Conservation (phyloP, 2,888 invertebrate genomes). For the Busseola fusca region DNA sequence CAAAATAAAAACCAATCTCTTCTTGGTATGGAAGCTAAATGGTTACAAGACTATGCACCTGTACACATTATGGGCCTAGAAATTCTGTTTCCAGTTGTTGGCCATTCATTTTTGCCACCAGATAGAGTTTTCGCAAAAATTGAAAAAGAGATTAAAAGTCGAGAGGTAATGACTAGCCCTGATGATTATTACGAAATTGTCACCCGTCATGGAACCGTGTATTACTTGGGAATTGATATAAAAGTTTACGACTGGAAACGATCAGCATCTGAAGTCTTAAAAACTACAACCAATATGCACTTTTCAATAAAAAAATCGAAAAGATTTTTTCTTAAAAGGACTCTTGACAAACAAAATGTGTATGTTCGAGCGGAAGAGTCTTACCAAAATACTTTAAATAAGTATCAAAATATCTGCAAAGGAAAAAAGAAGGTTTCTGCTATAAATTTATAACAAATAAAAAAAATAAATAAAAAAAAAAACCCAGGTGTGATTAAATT, state of each 20-base stretch:
- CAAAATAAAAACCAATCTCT: constrained; percentile 47
- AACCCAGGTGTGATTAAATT: constrained; percentile 33
- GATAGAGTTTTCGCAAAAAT: constrained; percentile 49
- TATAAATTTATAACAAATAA: too few species aligned
- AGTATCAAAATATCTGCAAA: constrained; percentile 41
- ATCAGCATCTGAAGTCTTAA: constrained; percentile 33
- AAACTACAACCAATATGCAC: constrained; percentile 39
- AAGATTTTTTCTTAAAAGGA: constrained; percentile 16
- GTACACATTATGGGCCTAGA: constrained; percentile 29
- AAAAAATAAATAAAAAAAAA: too few species aligned
- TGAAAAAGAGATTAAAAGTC: constrained; percentile 41
- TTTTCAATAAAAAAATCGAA: constrained; percentile 42
- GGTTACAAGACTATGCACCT: constrained; percentile 35
- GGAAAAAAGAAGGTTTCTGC: constrained; percentile 40
- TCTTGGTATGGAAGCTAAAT: constrained; percentile 29
- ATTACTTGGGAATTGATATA: constrained; percentile 31
- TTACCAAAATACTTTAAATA: constrained; percentile 27
- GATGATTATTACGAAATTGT: constrained; percentile 36
- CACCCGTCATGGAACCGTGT: constrained; percentile 35
- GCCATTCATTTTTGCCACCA: too few species aligned
- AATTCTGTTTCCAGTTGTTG: too few species aligned
- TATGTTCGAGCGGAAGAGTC: constrained; percentile 42
- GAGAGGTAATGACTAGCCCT: constrained; percentile 33
- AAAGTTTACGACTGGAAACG: constrained; percentile 38
- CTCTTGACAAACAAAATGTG: constrained; percentile 29